Percentiles rank a stretch among this genome's conserved stretches.
Conservation (phyloP, 2,113 vertebrate species). For the Coptodon rendalli region DNA sequence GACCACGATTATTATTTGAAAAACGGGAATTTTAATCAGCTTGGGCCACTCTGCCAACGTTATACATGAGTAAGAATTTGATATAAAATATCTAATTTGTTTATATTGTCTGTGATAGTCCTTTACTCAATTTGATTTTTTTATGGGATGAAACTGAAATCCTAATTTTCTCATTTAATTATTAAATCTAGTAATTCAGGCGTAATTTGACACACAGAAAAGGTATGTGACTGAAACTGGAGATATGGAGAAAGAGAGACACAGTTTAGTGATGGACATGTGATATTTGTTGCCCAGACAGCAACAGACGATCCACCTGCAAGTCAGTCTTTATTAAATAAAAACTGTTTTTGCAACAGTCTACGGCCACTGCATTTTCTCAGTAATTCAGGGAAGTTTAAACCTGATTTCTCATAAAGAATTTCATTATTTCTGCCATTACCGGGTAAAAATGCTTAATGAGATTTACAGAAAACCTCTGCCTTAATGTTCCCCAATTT, state of each 20-base stretch:
- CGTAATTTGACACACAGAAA: neutral
- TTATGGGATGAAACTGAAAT: neutral
- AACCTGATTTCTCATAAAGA: neutral
- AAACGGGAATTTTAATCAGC: neutral
- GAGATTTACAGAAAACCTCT: neutral
- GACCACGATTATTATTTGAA: neutral
- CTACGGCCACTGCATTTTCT: neutral
- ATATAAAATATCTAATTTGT: neutral
- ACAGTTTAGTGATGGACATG: neutral
- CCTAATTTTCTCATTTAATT: neutral
- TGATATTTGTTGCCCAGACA: neutral
- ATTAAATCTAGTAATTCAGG: neutral
- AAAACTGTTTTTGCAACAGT: neutral
- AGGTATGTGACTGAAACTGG: neutral
- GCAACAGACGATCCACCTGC: neutral
- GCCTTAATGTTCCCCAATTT: neutral
- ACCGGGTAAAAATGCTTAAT: neutral
- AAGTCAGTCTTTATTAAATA: neutral
- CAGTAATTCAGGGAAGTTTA: neutral
- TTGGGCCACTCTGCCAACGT: neutral
- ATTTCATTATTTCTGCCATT: neutral
- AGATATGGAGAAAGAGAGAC: neutral
- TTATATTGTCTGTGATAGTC: neutral
- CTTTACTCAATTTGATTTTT: neutral
- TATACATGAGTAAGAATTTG: neutral